Conservation (phyloP, 2,797 vertebrate species). For the Vultur gryphus region DNA sequence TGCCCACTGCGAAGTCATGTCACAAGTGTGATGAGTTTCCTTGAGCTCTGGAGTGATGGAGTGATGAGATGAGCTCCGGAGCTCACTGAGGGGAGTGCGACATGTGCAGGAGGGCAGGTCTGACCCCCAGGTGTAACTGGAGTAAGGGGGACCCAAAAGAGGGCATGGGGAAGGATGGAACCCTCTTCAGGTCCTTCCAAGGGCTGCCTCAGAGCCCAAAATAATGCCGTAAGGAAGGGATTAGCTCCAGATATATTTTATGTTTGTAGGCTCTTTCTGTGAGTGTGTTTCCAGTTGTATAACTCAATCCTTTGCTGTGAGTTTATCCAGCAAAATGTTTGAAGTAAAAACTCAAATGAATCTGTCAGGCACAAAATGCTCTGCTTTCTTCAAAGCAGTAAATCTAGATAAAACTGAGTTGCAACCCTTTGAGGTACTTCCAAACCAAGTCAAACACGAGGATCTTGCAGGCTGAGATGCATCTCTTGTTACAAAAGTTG, state of each 20-base stretch:
- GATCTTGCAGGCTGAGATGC: not conserved
- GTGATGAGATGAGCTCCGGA: no score
- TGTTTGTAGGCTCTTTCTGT: not conserved
- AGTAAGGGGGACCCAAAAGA: not conserved
- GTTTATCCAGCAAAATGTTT: not conserved
- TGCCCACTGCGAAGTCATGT: fast-evolving
- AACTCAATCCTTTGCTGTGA: not conserved
- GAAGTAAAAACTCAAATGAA: not conserved
- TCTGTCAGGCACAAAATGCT: not conserved
- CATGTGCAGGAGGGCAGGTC: fast-evolving
- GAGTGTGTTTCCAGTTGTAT: not conserved
- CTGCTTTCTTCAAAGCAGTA: not conserved
- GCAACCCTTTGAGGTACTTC: not conserved
- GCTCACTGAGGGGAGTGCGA: fast-evolving
- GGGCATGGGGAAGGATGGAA: not conserved
- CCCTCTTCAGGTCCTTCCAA: not conserved
- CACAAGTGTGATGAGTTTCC: not conserved
- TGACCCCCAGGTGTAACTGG: not conserved
- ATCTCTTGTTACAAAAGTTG: not conserved
- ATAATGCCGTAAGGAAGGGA: not conserved
- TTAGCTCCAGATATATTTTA: not conserved
- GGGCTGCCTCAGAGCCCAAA: not conserved
- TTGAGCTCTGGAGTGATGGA: not conserved
- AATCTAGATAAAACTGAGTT: not conserved
- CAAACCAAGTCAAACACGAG: not conserved